Conservation (phyloP, 2,888 invertebrate species). For the Hartigia nigra region DNA sequence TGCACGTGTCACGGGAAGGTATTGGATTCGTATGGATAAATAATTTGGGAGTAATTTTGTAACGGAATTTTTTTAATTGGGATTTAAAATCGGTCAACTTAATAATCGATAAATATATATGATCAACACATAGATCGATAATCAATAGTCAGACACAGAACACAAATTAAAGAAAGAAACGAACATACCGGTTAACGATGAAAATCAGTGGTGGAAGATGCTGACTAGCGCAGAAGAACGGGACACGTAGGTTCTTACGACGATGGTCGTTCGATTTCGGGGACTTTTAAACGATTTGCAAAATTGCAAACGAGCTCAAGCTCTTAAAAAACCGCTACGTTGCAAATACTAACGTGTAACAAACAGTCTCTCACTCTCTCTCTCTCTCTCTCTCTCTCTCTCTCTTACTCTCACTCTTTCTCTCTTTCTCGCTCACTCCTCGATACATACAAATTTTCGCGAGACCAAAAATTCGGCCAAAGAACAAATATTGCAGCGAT, state of each 20-base stretch:
- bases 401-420: neutral
- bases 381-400: conserved; percentile 10
- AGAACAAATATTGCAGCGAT: neutral
- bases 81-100: neutral
- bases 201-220: conserved; percentile 65
- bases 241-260: conserved; percentile 22
- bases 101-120: neutral
- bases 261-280: neutral
- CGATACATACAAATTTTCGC: neutral
- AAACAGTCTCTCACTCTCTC: conserved; percentile 5
- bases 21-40: neutral
- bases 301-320: neutral
- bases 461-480: neutral
- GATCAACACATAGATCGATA: conserved; percentile 1
- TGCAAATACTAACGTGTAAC: neutral
- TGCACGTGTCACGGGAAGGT: neutral
- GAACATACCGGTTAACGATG: conserved; percentile 66
- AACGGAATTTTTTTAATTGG: neutral
- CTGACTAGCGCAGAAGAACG: conserved; percentile 48
- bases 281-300: neutral
- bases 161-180: conserved; percentile 62
- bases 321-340: neutral
- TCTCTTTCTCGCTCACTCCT: neutral
- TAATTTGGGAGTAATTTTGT: neutral
- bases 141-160: conserved; percentile 41